Conservation (phyloP, 1,140 invertebrate species). For the Euwallacea similis region DNA sequence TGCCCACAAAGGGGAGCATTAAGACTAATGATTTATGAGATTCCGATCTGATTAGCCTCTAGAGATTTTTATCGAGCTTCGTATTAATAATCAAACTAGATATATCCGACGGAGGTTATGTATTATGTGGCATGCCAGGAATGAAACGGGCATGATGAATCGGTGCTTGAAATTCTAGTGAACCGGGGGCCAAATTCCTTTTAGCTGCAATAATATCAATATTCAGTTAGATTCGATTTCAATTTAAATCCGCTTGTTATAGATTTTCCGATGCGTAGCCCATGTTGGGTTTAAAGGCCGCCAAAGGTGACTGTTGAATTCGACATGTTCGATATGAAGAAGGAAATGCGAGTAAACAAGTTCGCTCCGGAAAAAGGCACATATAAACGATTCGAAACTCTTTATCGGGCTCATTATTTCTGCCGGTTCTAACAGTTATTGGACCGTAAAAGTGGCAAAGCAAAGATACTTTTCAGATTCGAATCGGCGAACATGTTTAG, state of each 20-base stretch:
- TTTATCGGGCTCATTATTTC: conserved; percentile 29
- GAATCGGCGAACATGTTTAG: conserved; percentile 29
- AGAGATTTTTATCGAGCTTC: background rate
- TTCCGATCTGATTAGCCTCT: background rate
- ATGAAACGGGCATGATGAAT: background rate
- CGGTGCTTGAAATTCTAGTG: background rate
- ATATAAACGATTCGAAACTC: conserved; percentile 19
- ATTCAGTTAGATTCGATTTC: too few relatives aligned
- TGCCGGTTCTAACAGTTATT: conserved; percentile 30
- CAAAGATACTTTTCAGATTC: conserved; percentile 31
- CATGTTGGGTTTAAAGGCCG: background rate
- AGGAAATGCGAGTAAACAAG: conserved; percentile 9
- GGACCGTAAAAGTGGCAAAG: conserved; percentile 31
- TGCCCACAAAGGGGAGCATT: too few relatives aligned
- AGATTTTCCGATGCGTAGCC: too few relatives aligned
- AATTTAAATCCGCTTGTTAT: too few relatives aligned
- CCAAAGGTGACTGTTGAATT: background rate
- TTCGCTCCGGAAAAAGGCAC: background rate
- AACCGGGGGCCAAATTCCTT: background rate
- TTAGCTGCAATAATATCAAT: background rate
- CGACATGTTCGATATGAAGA: conserved; percentile 7
- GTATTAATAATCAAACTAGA: conserved; percentile 6
- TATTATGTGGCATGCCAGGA: background rate
- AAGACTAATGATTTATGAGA: background rate
- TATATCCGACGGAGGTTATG: background rate